Evolutionary conservation across 23 tunicate genomes (phyloP), one percentile per base, ranked within the genome.

Genomic region (Styela plicata): DNA sequence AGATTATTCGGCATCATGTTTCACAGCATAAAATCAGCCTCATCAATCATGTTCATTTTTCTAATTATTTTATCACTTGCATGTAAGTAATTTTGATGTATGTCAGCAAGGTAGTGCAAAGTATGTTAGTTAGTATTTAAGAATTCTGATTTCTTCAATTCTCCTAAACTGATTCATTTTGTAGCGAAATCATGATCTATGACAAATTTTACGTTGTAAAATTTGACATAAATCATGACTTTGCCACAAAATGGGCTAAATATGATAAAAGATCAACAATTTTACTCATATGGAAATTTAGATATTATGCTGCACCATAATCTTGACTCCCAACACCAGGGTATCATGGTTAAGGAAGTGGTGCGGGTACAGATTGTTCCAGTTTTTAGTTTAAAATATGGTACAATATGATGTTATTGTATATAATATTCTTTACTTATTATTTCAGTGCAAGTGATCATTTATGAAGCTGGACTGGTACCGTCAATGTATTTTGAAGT

Each of bases 391-490:
- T 0, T 23, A 21, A 23, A 62, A 62, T 21, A 62, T 62, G 1
- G 65, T 62, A 57, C 19, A 57, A 57, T 62, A 21, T 0, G 0
- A 23, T 0, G n/a, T 21, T 62, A 62, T 21, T 62, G 22, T 62
- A 62, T 22, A 22, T 21, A 21, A 21, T 21, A 21, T 25, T 67
- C 19, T 1, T 67, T 67, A 0, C 71, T 67, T 27, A 23, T 18
- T 67, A 1, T 67, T 67, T 67, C 64, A 93, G 98, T 88, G 85
- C 98, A 93, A 57, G 35, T 93, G 64, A 91, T 93, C 20, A 82
- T 93, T 18, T 93, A 93, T 88, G 90, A 92, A 79, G 98, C 90
- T 88, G 98, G 98, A 3, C 66, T 93, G 69, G 69, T 93, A 24
- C 98, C 98, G 16, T 88, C 98, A 28, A 85, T 63, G 69, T 93